Evolutionary conservation across 1,140 invertebrate species (phyloP), one percentile per base, ranked within the genome.

Genomic region (Ooceraea biroi): DNA sequence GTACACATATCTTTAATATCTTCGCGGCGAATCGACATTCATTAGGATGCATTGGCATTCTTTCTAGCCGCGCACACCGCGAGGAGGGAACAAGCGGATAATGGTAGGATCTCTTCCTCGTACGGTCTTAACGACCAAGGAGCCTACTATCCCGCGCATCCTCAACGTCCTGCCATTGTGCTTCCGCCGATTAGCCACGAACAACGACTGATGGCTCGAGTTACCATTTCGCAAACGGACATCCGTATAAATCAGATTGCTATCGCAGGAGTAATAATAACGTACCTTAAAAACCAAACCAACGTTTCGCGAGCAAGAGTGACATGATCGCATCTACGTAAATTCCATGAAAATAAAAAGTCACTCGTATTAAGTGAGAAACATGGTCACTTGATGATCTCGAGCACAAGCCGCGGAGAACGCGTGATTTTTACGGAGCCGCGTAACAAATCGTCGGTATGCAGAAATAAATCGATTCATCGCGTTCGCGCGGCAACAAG

Each of bases 11-110:
- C 84, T 73, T 88, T 82, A 71, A 90, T 85, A 85, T 90, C 89
- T 84, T 63, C 25, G 60, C 61, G 46, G 55, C 66, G 84, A 85
- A 85, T 90, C 88, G 82, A 84, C 72, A 82, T 89, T 89, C 85
- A 88, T 89, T 89, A 88, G 86, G 76, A 87, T 85, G 80, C 86
- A 85, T 77, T 88, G 84, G 73, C 86, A 84, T 90, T 90, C 85
- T 71, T 85, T 84, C 57, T 66, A 14, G 65, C 72, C 41, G 57
- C 50, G 65, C 60, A 41, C 22, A 78, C 73, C 25, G 14, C 46
- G 60, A 41, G 50, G 55, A 73, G 74, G 84, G 65, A 50, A 74
- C 68, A 36, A 77, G 77, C 69, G 73, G 73, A 61, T 85, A 72
- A 82, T 73, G 84, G 68, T 73, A 83, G 66, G 44, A 73, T 84